These are phyloP conservation scores for Drosophila bipectinata DNA, from an alignment of 1,140 invertebrate genomes.

Conservation along the genomic window DNA sequence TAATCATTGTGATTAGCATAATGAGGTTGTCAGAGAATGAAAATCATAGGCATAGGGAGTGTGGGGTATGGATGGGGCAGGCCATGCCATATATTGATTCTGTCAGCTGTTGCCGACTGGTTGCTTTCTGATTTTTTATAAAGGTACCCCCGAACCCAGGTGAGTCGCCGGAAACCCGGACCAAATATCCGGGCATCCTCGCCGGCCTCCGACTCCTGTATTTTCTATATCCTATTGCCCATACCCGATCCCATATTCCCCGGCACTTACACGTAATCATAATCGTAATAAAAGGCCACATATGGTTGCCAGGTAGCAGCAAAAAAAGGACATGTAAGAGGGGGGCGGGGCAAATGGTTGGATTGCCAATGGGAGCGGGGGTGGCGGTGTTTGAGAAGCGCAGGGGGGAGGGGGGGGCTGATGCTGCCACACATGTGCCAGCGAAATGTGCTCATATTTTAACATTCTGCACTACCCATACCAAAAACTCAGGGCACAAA, in stretches of 20 bases:
- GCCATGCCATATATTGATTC: constrained; percentile 35
- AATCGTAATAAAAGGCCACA: constrained; percentile 77
- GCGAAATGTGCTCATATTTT: constrained; percentile 72
- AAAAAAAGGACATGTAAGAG: constrained; percentile 17
- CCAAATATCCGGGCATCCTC: too few species aligned
- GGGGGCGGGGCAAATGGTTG: background rate
- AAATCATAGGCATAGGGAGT: background rate
- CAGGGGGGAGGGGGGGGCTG: background rate
- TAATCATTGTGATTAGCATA: constrained; percentile 81
- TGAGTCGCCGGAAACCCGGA: constrained; percentile 11
- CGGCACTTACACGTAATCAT: constrained; percentile 77
- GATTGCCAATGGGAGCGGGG: background rate
- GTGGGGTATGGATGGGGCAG: background rate
- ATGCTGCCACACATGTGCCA: constrained; percentile 45
- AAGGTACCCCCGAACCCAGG: constrained; percentile 24
- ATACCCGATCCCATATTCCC: constrained; percentile 1
- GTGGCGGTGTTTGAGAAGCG: background rate
- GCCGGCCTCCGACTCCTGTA: background rate
- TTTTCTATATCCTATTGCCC: constrained; percentile 1
- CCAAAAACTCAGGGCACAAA: background rate
- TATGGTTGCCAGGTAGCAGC: constrained; percentile 61
- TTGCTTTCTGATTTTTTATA: constrained; percentile 48
- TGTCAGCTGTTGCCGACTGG: constrained; percentile 34
- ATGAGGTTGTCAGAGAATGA: constrained; percentile 50
- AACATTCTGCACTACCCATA: constrained; percentile 23